These are phyloP conservation scores for Drosophila kikkawai DNA, from an alignment of 1,140 invertebrate species.

Conservation along the genomic window DNA sequence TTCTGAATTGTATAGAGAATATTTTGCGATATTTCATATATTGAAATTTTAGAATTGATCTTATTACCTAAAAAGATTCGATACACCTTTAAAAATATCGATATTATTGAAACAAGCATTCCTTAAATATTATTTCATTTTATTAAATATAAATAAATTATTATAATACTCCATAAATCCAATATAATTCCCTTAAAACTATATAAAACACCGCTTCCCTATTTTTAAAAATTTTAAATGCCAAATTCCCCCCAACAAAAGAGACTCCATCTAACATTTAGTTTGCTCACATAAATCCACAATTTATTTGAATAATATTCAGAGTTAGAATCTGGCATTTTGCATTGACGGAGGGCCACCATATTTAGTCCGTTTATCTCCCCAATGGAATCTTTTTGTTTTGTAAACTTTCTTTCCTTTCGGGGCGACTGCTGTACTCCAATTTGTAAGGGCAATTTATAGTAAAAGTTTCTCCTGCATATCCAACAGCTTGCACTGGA, in stretches of 20 bases:
- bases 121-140: too few species aligned
- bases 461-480: conserved; percentile 36
- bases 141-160: too few species aligned
- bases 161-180: too few species aligned
- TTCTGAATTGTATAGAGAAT: too few species aligned
- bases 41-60: too few species aligned
- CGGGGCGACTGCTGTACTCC: neutral
- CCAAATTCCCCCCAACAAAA: neutral
- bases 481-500: conserved; percentile 37
- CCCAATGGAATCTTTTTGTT: conserved; percentile 19
- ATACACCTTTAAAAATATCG: too few species aligned
- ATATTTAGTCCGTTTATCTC: conserved; percentile 17
- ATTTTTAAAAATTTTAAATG: neutral
- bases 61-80: too few species aligned
- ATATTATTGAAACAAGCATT: too few species aligned
- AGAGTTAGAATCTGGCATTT: conserved; percentile 23
- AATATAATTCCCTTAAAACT: neutral
- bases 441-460: conserved; percentile 35
- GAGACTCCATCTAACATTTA: neutral
- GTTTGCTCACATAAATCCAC: neutral
- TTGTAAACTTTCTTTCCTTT: conserved; percentile 6
- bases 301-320: conserved; percentile 16
- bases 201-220: neutral
- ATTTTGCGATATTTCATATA: too few species aligned
- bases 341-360: conserved; percentile 5